A percentile compares a stretch with the other conserved stretches of the same genome.
Evolutionary conservation across 2,113 vertebrate species (phyloP).

Genomic region (Colossoma macropomum): DNA sequence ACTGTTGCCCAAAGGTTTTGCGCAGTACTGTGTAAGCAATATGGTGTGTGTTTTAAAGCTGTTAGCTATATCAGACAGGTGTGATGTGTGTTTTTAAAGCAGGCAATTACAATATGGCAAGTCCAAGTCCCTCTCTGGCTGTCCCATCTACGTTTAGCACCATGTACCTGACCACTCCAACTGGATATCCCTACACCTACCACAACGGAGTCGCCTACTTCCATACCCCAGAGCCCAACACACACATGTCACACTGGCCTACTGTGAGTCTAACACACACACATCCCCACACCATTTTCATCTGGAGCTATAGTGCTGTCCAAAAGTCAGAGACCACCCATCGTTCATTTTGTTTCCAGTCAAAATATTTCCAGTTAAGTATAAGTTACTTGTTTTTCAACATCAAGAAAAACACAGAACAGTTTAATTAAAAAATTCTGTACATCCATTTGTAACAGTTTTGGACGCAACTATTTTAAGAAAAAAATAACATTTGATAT

Average conservation of each 20-base stretch:
- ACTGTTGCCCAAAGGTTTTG: too few species aligned
- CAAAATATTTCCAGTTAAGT: too few species aligned
- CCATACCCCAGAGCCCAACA: conserved; percentile 74
- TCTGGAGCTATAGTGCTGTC: neutral
- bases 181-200: conserved; percentile 85
- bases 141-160: conserved; percentile 61
- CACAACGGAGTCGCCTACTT: conserved; percentile 90
- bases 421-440: too few species aligned
- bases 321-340: too few species aligned
- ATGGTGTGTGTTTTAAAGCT: neutral
- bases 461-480: too few species aligned
- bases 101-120: conserved; percentile 38
- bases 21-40: neutral
- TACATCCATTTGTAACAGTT: too few species aligned
- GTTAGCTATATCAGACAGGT: neutral
- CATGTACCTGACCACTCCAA: conserved; percentile 83
- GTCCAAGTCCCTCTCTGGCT: conserved; percentile 54
- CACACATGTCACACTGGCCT: conserved; percentile 79
- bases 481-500: too few species aligned
- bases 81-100: conserved; percentile 28
- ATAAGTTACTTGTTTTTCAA: too few species aligned
- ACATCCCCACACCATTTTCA: neutral
- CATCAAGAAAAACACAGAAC: too few species aligned
- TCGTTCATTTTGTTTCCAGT: too few species aligned
- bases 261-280: conserved; percentile 69